These are phyloP conservation scores for Rhynchonema sp. DNA, from an alignment of 2,888 invertebrate species.

Conservation along the genomic window DNA sequence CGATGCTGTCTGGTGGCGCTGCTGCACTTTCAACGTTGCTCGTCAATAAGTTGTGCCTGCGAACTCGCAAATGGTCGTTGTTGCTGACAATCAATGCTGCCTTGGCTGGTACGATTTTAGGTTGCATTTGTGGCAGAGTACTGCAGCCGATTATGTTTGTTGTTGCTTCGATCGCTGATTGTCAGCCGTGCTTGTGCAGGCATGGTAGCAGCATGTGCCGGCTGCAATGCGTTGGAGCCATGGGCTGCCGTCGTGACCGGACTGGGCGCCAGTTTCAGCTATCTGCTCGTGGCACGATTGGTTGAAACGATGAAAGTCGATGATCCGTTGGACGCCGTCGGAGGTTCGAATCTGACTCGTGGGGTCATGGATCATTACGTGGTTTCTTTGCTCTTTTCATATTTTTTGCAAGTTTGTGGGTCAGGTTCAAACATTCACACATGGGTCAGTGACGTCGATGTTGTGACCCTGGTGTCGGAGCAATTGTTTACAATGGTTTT, in stretches of 20 bases:
- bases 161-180: no score
- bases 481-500: no score
- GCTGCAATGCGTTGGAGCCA: conserved; percentile 29
- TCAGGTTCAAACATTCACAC: no score
- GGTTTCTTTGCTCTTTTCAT: not conserved
- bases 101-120: conserved; percentile 33
- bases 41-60: conserved; percentile 20
- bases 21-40: conserved; percentile 29
- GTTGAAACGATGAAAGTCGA: conserved; percentile 20
- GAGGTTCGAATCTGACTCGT: conserved; percentile 10
- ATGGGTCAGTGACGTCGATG: no score
- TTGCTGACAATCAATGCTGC: conserved; percentile 33
- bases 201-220: conserved; percentile 31
- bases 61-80: conserved; percentile 29
- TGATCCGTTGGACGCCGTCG: conserved; percentile 35
- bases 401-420: not conserved
- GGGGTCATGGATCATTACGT: not conserved
- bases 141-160: no score
- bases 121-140: no score
- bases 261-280: conserved; percentile 27
- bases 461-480: no score
- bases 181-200: conserved; percentile 2
- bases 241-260: conserved; percentile 31
- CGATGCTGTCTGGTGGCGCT: conserved; percentile 32
- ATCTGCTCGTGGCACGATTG: conserved; percentile 18